Evolutionary conservation across 1,140 invertebrate genomes (phyloP), one percentile per base, ranked within the genome.

Genomic region (Augochlora pura): DNA sequence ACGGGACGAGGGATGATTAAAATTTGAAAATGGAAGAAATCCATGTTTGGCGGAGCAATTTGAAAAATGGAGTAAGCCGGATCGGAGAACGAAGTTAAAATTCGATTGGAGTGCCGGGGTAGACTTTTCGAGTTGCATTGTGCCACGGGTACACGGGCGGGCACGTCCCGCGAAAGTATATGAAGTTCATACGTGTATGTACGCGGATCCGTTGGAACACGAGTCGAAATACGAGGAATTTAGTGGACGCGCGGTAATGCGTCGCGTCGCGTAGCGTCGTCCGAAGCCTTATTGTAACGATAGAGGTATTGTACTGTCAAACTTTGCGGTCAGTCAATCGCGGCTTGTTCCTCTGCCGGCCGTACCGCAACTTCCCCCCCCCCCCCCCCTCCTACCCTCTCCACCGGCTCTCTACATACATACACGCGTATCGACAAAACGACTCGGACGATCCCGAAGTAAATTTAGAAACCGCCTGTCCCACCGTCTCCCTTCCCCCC

Each of bases 271-370:
- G 4, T 32, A 32, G 32, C 32, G 32, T 32, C 32, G 32, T 46
- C 60, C 46, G 63, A 66, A 66, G 76, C 59, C 67, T 77, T 77
- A 71, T 77, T 77, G 76, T 70, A 64, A 70, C 66, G 46, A 69
- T 59, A 66, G 16, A 64, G 54, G 67, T 49, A 70, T 77, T 77
- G 75, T 70, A 38, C 76, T 63, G 52, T 77, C 49, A 71, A 77
- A 75, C 68, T 77, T 62, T 59, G 46, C 16, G 62, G 38, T n/a
- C 60, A 27, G 60, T 73, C 71, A 64, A 73, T 73, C 42, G 42
- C 16, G 18, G 42, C 18, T 42, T 25, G 39, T 52, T 38, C 10
- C 42, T 49, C 49, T 46, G n/a, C n/a, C n/a, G 23, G n/a, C 64
- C 10, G 5, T 23, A 39, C 64, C 18, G 59, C 39, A 63, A 72